Evolutionary conservation across 2,797 vertebrate species (phyloP), one percentile per base, ranked within the genome.

Genomic region (Distichodus sexfasciatus): DNA sequence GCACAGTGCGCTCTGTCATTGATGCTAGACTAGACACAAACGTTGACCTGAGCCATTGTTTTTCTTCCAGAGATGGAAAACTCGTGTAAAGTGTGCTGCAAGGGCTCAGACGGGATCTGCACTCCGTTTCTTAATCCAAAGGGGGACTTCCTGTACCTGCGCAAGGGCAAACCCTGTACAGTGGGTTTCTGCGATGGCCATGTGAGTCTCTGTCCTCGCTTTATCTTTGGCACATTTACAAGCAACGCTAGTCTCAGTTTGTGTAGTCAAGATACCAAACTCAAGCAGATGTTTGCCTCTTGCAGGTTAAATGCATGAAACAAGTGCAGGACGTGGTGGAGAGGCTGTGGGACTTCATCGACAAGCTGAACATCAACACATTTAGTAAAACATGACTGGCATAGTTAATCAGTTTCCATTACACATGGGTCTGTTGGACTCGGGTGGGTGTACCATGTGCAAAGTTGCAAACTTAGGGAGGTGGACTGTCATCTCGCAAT

Each of bases 241-340:
- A 41, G 44, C 1, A 2, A 1, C 8, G 8, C 10, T 46, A 17
- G 14, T 5, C 44, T 8, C 3, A 26, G 26, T 26, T 12, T 26
- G 24, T n/a, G 11, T 11, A 14, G 38, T 5, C 38, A 12, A 41
- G 15, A 41, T 41, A 41, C 4, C 12, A n/a, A 15, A 2, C 38
- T 54, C 40, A 14, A 41, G 2, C n/a, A 23, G 6, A 23, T 64
- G 6, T 76, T 24, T 36, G 9, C 40, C 15, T 57, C 17, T n/a
- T 72, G 69, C 74, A 99, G 97, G 96, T 96, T 10, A 99, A 97
- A 81, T 99, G 97, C 1, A 97, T 98, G 91, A 99, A 99, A 81
- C 95, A 94, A 75, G 96, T 99, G 1, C 97, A 99, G 85, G 97
- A 99, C 35, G 96, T 96, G 29, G 96, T 99, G 0, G 97, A 99